A percentile compares a stretch with the other conserved stretches of the same genome.
Conservation (phyloP, 2,113 vertebrate genomes). For the Guaruba guarouba region DNA sequence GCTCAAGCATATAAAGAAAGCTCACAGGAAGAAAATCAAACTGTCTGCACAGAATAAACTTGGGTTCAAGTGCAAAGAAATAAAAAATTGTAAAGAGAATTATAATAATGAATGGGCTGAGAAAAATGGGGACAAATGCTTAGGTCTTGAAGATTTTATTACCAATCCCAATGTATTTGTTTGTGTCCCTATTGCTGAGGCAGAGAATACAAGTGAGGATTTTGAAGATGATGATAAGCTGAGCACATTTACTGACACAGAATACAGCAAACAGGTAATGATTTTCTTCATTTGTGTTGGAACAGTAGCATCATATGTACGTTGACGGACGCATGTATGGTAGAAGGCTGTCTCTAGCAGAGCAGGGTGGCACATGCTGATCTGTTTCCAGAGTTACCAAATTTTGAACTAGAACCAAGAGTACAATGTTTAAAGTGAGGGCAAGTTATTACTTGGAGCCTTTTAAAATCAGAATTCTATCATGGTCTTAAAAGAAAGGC, state of each 20-base stretch:
- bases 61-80: neutral
- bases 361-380: neutral
- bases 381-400: neutral
- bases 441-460: neutral
- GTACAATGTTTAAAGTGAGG: neutral
- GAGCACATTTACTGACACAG: conserved; percentile 43
- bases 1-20: conserved; percentile 38
- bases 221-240: conserved; percentile 71
- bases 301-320: neutral
- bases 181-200: conserved; percentile 90
- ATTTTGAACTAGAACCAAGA: neutral
- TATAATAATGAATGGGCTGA: conserved; percentile 55
- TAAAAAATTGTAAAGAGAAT: conserved; percentile 59
- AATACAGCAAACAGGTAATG: conserved; percentile 64
- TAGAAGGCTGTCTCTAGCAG: neutral
- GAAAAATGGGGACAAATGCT: conserved; percentile 63
- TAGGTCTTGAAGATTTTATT: conserved; percentile 78
- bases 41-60: neutral
- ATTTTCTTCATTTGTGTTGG: neutral
- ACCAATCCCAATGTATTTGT: conserved; percentile 81
- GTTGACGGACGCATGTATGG: accelerated
- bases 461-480: neutral
- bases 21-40: conserved; percentile 18
- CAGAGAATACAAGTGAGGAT: conserved; percentile 88
- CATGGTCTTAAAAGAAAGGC: neutral